These are phyloP conservation scores for Elachura formosa DNA, from an alignment of 2,113 vertebrate genomes.

Conservation along the genomic window DNA sequence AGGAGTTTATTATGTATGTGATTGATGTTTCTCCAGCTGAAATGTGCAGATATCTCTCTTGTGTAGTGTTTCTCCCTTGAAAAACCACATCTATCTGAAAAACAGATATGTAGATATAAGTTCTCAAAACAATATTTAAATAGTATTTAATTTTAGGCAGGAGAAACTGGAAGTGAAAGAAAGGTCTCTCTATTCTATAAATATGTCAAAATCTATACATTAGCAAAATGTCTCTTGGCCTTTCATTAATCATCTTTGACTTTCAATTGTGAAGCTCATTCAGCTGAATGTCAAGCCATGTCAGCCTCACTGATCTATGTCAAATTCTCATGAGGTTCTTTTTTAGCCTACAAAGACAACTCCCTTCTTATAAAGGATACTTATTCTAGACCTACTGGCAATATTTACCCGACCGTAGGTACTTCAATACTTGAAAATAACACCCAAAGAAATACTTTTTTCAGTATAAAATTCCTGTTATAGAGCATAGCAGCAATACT, in stretches of 20 bases:
- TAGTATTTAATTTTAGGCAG: background rate
- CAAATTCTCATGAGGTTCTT: background rate
- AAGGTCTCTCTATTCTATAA: background rate
- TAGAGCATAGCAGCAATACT: background rate
- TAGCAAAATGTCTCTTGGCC: background rate
- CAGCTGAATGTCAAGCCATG: background rate
- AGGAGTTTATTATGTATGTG: constrained; percentile 61
- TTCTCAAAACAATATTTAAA: background rate
- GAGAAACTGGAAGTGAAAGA: background rate
- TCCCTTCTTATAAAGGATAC: background rate
- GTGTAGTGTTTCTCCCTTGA: constrained; percentile 18
- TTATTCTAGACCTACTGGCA: background rate
- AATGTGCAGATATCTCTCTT: constrained; percentile 58
- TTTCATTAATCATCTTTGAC: background rate
- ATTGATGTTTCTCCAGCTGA: constrained; percentile 61
- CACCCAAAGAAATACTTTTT: background rate
- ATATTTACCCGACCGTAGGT: background rate
- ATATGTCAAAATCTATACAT: background rate
- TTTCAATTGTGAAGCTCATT: background rate
- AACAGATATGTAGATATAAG: background rate
- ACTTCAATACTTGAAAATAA: background rate
- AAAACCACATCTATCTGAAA: constrained; percentile 43
- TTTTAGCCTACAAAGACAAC: background rate
- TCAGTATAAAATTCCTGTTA: background rate
- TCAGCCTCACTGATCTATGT: background rate